These are phyloP conservation scores for Tenthredo mesomela DNA, from an alignment of 2,888 invertebrate genomes.

Conservation along the genomic window DNA sequence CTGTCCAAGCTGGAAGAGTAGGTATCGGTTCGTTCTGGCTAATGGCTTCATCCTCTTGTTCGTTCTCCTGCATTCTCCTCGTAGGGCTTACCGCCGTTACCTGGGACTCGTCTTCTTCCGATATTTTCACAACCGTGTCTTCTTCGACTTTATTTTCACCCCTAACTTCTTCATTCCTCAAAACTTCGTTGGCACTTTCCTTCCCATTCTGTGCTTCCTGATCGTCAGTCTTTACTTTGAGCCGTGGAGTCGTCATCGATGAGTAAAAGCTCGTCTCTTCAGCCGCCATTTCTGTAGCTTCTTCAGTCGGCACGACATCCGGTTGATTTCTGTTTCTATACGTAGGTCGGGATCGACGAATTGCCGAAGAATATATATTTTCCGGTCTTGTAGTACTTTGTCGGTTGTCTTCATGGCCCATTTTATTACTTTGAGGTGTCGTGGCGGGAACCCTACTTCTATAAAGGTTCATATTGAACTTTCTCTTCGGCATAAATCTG, in stretches of 20 bases:
- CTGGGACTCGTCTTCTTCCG: neutral
- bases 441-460: conserved; percentile 67
- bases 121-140: neutral
- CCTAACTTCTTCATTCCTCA: conserved; percentile 34
- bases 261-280: conserved; percentile 80
- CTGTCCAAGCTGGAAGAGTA: conserved; percentile 13
- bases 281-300: conserved; percentile 79
- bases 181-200: conserved; percentile 50
- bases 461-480: conserved; percentile 68
- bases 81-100: conserved; percentile 15
- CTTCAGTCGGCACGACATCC: conserved; percentile 66
- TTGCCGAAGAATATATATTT: conserved; percentile 69
- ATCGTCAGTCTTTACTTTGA: conserved; percentile 73
- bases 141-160: conserved; percentile 23
- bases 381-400: conserved; percentile 68
- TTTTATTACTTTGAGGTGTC: conserved; percentile 47
- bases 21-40: conserved; percentile 48
- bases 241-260: conserved; percentile 73
- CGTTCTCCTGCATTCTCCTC: conserved; percentile 31
- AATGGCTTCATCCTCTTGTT: conserved; percentile 37
- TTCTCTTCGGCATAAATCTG: conserved; percentile 70
- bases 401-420: conserved; percentile 50
- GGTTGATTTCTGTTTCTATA: conserved; percentile 63
- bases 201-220: conserved; percentile 60
- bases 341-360: conserved; percentile 65